phyloP scores from a whole-genome alignment of 2,888 invertebrate genomes.

The Flexamia atlantica region DNA sequence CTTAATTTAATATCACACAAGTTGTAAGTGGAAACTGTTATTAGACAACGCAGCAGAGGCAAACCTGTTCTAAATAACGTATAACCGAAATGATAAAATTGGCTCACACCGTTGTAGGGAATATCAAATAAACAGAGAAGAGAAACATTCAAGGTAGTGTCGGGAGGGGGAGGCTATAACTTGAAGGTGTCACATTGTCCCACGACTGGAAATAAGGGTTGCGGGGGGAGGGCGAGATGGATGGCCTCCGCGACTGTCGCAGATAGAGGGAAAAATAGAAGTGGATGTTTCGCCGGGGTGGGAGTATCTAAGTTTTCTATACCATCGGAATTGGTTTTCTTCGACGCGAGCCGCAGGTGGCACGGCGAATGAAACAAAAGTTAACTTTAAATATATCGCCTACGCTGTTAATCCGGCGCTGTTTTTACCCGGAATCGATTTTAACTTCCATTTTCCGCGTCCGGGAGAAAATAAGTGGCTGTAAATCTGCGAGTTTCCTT shows the following conservation, averaged over 20 bases:
- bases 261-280: conserved; percentile 65
- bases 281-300: conserved; percentile 62
- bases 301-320: conserved; percentile 65
- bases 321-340: conserved; percentile 65
- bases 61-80: neutral
- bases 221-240: conserved; percentile 47
- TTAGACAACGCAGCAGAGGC: no score
- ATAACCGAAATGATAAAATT: neutral
- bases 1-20: no score
- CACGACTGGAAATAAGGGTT: conserved; percentile 62
- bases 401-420: conserved; percentile 45
- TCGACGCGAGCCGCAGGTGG: conserved; percentile 56
- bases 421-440: conserved; percentile 57
- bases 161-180: conserved; percentile 58
- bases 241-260: conserved; percentile 63
- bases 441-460: conserved; percentile 57
- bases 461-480: conserved; percentile 55
- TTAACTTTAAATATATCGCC: conserved; percentile 58
- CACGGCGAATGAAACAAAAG: conserved; percentile 52
- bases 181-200: conserved; percentile 64
- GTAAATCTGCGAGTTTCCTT: conserved; percentile 39
- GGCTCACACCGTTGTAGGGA: conserved; percentile 22
- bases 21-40: no score
- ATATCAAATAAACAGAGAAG: conserved; percentile 60
- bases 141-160: conserved; percentile 49